These are phyloP conservation scores for Hipparchia sbordonii DNA, from an alignment of 2,888 invertebrate species.

Conservation along the genomic window DNA sequence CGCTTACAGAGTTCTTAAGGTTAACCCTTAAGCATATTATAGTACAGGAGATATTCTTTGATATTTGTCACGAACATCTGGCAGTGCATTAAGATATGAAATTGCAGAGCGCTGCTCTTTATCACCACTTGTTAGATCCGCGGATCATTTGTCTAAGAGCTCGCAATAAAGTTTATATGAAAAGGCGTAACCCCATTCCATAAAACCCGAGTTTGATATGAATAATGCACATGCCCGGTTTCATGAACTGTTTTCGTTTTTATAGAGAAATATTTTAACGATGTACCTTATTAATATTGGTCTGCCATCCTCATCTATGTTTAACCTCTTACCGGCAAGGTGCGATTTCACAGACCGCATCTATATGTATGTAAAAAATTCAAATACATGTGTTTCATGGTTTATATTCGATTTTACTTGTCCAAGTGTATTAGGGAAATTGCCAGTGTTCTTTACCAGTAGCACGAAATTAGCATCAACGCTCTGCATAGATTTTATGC, in stretches of 20 bases:
- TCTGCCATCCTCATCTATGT: no score
- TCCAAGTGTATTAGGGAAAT: no score
- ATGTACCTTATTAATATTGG: no score
- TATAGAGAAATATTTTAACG: no score
- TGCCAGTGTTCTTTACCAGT: no score
- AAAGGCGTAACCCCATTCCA: slow-evolving; percentile 18
- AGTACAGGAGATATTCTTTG: neutral
- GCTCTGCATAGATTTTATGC: no score
- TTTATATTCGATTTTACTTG: no score
- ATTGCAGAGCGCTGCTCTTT: slow-evolving; percentile 27
- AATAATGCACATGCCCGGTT: neutral
- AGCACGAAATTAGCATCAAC: no score
- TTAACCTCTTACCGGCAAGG: no score
- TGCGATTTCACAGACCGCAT: no score
- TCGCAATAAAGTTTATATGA: slow-evolving; percentile 24
- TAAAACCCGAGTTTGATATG: slow-evolving; percentile 7
- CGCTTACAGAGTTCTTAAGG: neutral
- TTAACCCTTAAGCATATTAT: neutral
- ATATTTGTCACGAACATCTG: slow-evolving; percentile 26
- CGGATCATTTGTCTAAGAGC: slow-evolving; percentile 28
- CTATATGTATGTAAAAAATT: no score
- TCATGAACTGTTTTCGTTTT: neutral
- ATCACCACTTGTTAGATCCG: slow-evolving; percentile 25
- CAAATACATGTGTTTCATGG: no score
- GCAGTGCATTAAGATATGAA: slow-evolving; percentile 27